Percentiles rank a stretch among this genome's conserved stretches.
phyloP scores from a whole-genome alignment of 2,888 invertebrate genomes.

The Polydrusus cervinus region DNA sequence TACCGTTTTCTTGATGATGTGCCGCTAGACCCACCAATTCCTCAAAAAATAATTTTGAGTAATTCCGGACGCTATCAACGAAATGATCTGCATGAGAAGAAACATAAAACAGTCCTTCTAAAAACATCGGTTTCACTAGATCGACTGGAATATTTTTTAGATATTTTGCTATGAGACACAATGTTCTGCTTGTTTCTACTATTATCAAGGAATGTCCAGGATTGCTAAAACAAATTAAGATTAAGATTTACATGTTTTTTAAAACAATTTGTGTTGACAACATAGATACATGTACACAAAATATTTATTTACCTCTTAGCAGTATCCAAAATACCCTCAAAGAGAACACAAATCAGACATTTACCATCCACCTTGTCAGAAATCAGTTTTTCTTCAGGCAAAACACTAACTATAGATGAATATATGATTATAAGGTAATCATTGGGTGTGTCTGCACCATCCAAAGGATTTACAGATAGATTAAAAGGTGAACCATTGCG shows the following conservation, averaged over 20 bases:
- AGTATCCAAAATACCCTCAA: slow-evolving; percentile 64
- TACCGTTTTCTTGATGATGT: slow-evolving; percentile 66
- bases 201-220: slow-evolving; percentile 63
- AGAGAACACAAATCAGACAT: slow-evolving; percentile 62
- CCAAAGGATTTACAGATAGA: slow-evolving; percentile 48
- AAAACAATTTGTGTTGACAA: too few relatives aligned
- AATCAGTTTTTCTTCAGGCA: slow-evolving; percentile 57
- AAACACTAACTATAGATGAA: slow-evolving; percentile 59
- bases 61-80: slow-evolving; percentile 78
- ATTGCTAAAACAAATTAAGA: slow-evolving; percentile 57
- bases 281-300: too few relatives aligned
- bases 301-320: slow-evolving; percentile 63
- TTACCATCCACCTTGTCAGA: slow-evolving; percentile 58
- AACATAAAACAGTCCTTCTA: slow-evolving; percentile 71
- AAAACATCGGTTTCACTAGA: slow-evolving; percentile 60
- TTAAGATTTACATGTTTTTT: too few relatives aligned
- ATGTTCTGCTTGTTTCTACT: slow-evolving; percentile 64
- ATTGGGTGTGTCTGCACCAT: slow-evolving; percentile 53
- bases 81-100: slow-evolving; percentile 78
- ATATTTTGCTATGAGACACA: slow-evolving; percentile 62
- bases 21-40: slow-evolving; percentile 70
- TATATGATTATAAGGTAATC: slow-evolving; percentile 61
- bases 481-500: slow-evolving; percentile 42
- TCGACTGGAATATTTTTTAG: slow-evolving; percentile 59
- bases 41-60: slow-evolving; percentile 73